Base-by-base conservation (phyloP, 2,888 invertebrate species). In the Nemurella pictetii region DNA sequence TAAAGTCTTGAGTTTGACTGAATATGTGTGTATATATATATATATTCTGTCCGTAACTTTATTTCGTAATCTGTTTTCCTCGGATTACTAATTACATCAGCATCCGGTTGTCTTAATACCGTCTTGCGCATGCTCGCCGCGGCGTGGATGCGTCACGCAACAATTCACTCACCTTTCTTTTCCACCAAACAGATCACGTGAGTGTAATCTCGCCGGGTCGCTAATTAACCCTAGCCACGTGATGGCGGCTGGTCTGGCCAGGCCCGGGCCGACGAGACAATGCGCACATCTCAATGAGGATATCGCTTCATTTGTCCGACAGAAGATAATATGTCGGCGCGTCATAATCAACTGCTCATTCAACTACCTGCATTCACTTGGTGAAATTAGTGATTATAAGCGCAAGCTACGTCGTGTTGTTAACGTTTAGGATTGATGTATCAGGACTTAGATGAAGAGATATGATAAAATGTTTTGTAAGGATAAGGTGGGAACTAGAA, bases 41-140 rank as follows among this genome's bases (percentile, higher is more conserved):
- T 12, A 35, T 35, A 4, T 35, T 15, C 55, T 55, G 78, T 30
- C 78, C 26, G 26, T 78, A 78, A 78, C 78, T 78, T 78, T 78
- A 30, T 78, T 30, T 78, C 20, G 28, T 78, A 78, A 78, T 78
- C 78, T 78, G 28, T 28, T 55, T 75, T 75, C 75, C 75, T 75
- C 75, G 75, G 75, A 75, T 78, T 78, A 78, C 78, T 78, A 78
- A 78, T 78, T 78, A 30, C 78, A 78, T 30, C 78, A 78, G 78
- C 78, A 78, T 78, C 78, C 78, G 78, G 78, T 78, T 29, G 78
- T 78, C 78, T 78, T 78, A 29, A 78, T 78, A 78, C 12, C 26
- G 7, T 28, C 30, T 29, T 78, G 78, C 78, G 30, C 28, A n/a
- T 29, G 30, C 20, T n/a, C 78, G 30, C 30, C 29, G 30, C 29